A percentile compares a stretch with the other conserved stretches of the same genome.
Evolutionary conservation across 2,888 invertebrate species (phyloP).

Genomic region (Yponomeuta sedellus): DNA sequence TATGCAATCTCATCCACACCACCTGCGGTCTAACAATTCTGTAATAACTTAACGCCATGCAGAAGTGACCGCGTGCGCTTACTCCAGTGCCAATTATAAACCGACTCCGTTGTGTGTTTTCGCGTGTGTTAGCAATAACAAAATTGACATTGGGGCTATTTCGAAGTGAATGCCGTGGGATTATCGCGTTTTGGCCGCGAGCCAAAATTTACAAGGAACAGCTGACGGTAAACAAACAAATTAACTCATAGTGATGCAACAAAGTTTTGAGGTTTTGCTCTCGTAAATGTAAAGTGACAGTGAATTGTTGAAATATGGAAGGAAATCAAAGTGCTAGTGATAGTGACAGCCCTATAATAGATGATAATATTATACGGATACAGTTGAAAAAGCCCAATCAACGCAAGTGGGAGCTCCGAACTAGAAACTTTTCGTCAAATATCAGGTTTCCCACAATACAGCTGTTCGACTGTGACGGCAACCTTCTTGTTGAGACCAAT

Average conservation of each 20-base stretch:
- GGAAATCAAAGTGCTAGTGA: slow-evolving; percentile 52
- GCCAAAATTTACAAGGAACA: slow-evolving; percentile 58
- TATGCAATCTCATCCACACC: slow-evolving; percentile 61
- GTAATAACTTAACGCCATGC: slow-evolving; percentile 50
- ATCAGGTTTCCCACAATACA: slow-evolving; percentile 78
- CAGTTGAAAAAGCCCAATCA: slow-evolving; percentile 78
- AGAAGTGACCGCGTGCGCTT: slow-evolving; percentile 42
- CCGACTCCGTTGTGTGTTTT: slow-evolving; percentile 29
- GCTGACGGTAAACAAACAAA: slow-evolving; percentile 73
- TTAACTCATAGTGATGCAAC: slow-evolving; percentile 39
- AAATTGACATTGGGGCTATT: slow-evolving; percentile 73
- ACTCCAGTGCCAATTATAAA: slow-evolving; percentile 24
- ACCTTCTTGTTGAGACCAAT: slow-evolving; percentile 77
- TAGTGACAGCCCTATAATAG: slow-evolving; percentile 65
- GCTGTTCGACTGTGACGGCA: slow-evolving; percentile 79
- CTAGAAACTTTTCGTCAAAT: slow-evolving; percentile 78
- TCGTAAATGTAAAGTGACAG: slow-evolving; percentile 24
- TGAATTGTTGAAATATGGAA: slow-evolving; percentile 42
- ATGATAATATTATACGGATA: slow-evolving; percentile 76
- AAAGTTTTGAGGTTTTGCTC: slow-evolving; percentile 15
- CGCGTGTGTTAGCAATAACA: slow-evolving; percentile 50
- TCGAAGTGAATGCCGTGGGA: slow-evolving; percentile 58
- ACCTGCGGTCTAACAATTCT: slow-evolving; percentile 44
- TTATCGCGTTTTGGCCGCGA: slow-evolving; percentile 52
- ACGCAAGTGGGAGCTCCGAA: slow-evolving; percentile 80